These are phyloP conservation scores for Isichthys henryi DNA, from an alignment of 2,113 vertebrate species.

Conservation along the genomic window DNA sequence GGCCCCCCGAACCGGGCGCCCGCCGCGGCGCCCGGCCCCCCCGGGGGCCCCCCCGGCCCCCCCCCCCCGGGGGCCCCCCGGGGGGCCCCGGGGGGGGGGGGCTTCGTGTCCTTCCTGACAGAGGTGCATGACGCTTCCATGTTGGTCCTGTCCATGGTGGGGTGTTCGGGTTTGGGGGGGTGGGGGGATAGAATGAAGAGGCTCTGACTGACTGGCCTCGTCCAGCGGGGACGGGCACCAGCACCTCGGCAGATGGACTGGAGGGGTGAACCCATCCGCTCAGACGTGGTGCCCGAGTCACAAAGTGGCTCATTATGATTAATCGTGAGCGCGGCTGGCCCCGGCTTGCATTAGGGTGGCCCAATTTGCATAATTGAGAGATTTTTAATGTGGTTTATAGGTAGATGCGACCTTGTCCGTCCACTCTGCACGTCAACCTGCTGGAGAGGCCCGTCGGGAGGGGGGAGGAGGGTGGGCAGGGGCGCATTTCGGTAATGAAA, in stretches of 20 bases:
- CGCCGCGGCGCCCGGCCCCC: too few relatives aligned
- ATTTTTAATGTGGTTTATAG: slow-evolving; percentile 70
- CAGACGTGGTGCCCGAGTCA: slow-evolving; percentile 31
- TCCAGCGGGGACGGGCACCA: background rate
- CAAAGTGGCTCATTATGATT: slow-evolving; percentile 63
- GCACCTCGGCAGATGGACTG: background rate
- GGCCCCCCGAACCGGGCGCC: too few relatives aligned
- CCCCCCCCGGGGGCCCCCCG: too few relatives aligned
- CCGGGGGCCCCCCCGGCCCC: too few relatives aligned
- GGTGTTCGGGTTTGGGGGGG: background rate
- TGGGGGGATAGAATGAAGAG: background rate
- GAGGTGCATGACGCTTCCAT: background rate
- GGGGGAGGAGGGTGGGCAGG: slow-evolving; percentile 22
- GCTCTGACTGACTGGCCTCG: background rate
- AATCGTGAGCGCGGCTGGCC: slow-evolving; percentile 62
- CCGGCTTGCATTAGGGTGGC: slow-evolving; percentile 64
- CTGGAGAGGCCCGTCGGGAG: slow-evolving; percentile 31
- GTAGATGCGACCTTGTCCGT: slow-evolving; percentile 67
- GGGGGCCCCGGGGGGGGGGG: slow-evolving; percentile 28
- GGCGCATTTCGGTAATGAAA: background rate
- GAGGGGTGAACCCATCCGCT: background rate
- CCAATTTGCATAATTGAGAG: slow-evolving; percentile 68
- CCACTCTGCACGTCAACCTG: slow-evolving; percentile 47
- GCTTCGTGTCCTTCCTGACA: background rate
- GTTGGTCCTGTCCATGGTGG: background rate